A percentile compares a stretch with the other conserved stretches of the same genome.
Evolutionary conservation across 2,113 vertebrate species (phyloP).

Genomic region (Alexandromys fortis): DNA sequence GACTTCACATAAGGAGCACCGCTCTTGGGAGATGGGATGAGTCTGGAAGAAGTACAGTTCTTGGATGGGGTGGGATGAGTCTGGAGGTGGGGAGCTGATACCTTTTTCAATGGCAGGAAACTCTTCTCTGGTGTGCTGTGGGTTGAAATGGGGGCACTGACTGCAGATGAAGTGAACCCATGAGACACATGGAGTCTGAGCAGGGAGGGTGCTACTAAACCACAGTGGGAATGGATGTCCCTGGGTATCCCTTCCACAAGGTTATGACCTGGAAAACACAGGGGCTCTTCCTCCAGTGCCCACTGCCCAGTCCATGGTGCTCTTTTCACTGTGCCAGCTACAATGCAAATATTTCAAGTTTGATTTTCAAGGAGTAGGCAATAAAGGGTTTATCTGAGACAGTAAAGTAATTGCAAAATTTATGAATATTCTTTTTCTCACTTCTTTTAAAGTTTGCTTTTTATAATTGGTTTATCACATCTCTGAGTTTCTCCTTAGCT

Average conservation of each 20-base stretch:
- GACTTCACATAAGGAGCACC: too few species aligned
- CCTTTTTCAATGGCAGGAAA: neutral
- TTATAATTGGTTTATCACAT: neutral
- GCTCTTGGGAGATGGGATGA: too few species aligned
- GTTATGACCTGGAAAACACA: neutral
- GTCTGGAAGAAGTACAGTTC: neutral
- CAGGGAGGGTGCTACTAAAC: neutral
- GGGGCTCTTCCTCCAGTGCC: neutral
- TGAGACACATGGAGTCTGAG: neutral
- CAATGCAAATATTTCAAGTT: neutral
- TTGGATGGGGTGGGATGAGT: neutral
- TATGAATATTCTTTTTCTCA: neutral
- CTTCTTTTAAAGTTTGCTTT: neutral
- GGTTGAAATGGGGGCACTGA: neutral
- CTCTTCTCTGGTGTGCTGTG: neutral
- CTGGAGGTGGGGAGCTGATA: neutral
- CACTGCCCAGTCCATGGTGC: neutral
- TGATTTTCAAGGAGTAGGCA: neutral
- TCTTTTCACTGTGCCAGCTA: neutral
- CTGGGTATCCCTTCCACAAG: too few species aligned
- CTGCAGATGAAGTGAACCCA: neutral
- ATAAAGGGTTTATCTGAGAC: neutral
- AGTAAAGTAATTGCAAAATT: neutral
- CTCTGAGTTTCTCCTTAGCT: neutral
- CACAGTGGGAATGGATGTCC: neutral